A percentile compares a stretch with the other conserved stretches of the same genome.
These are phyloP conservation scores for Stenotaenia linearis DNA, from an alignment of 2,888 invertebrate genomes.

Conservation along the genomic window DNA sequence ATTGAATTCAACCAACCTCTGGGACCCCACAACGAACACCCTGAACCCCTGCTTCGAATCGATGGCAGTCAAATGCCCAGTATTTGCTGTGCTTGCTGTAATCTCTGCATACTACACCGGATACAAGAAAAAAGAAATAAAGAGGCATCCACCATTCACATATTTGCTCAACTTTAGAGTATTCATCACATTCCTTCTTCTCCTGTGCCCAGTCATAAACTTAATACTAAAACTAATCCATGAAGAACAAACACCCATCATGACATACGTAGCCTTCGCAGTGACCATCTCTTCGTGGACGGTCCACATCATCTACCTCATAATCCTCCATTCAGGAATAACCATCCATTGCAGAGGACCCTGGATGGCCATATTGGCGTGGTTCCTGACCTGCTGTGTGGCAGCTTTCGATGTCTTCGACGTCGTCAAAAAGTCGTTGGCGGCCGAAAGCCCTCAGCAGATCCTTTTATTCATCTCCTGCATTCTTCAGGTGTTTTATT, in stretches of 20 bases:
- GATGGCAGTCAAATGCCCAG: conserved; percentile 65
- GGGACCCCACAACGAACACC: conserved; percentile 39
- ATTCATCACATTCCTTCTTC: conserved; percentile 58
- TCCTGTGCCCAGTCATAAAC: conserved; percentile 62
- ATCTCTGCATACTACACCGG: conserved; percentile 78
- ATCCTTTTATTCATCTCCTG: conserved; percentile 39
- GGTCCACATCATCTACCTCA: conserved; percentile 56
- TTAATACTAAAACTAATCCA: conserved; percentile 48
- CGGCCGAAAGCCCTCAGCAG: not conserved
- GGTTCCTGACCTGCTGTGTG: conserved; percentile 63
- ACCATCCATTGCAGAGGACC: conserved; percentile 67
- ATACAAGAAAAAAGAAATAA: conserved; percentile 58
- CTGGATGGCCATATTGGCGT: conserved; percentile 59
- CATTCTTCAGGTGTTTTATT: conserved; percentile 61
- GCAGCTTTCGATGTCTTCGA: conserved; percentile 65
- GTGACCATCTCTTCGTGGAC: conserved; percentile 44
- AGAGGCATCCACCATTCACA: conserved; percentile 59
- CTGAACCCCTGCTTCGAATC: conserved; percentile 81
- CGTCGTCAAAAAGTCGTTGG: conserved; percentile 48
- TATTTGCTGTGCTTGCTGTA: conserved; percentile 65
- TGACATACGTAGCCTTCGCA: conserved; percentile 65
- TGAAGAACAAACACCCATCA: conserved; percentile 41
- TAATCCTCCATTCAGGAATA: conserved; percentile 56
- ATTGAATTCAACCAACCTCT: conserved; percentile 10
- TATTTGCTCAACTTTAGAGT: conserved; percentile 61